Evolutionary conservation across 2,888 invertebrate species (phyloP), one percentile per base, ranked within the genome.

Genomic region (Archaeoteleia sp.): DNA sequence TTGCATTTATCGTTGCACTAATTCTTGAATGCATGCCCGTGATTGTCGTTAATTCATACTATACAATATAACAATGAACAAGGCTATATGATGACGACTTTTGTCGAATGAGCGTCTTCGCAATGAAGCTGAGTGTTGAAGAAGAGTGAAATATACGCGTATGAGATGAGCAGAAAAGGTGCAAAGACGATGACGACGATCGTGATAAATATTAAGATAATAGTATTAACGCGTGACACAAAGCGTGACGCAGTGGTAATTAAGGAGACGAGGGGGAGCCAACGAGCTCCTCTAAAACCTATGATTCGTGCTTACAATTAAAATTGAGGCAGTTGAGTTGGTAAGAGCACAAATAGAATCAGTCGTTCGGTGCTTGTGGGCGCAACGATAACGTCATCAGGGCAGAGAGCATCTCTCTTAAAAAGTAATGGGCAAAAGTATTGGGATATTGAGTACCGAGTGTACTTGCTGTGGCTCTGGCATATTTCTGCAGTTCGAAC

Each of bases 261-360:
- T 30, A 49, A 15, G 54, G 35, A 42, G 30, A 34, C 17, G 30
- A 35, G 30, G 61, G 23, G 58, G 49, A 68, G 43, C 58, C 51
- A 29, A 61, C 49, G 66, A 67, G 15, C 25, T 9, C 39, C 55
- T 70, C 5, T 71, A 62, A 9, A 53, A 57, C 42, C 49, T 67
- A 72, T 49, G 57, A 58, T 48, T 70, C 67, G 70, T 42, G 34
- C 81, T 81, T 82, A 83, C 75, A 76, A 81, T 77, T 82, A 83
- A 73, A 75, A 75, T 75, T 82, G 84, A 85, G 85, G 84, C 84
- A 84, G 84, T 84, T 83, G 77, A 82, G 84, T 85, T 83, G 83
- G 82, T 78, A 82, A 83, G 80, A 81, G 76, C 75, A 77, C 71
- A 74, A 74, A 72, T 76, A 68, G 70, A 78, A 78, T 81, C 80